Percentiles rank a stretch among this genome's conserved stretches.
phyloP scores from a whole-genome alignment of 2,113 vertebrate species.

The Cochlearius cochlearius region DNA sequence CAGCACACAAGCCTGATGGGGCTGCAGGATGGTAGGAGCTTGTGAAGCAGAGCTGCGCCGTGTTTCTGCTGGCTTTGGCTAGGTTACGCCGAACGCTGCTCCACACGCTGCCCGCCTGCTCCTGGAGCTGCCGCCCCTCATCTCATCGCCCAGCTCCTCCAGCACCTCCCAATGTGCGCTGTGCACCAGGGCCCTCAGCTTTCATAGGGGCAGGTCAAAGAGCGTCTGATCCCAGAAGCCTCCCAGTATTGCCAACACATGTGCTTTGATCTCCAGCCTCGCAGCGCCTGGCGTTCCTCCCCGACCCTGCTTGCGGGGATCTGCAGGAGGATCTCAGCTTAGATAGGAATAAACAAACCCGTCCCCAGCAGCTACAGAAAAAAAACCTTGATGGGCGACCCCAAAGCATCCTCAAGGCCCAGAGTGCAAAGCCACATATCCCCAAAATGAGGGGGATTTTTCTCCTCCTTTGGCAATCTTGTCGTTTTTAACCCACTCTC shows the following conservation, averaged over 20 bases:
- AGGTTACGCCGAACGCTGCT: neutral
- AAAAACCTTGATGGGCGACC: neutral
- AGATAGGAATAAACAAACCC: neutral
- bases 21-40: neutral
- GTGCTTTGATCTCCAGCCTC: neutral
- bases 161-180: rapidly evolving
- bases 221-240: neutral
- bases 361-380: rapidly evolving
- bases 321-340: neutral
- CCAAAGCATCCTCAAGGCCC: neutral
- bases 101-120: neutral
- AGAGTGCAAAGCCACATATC: neutral
- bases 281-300: rapidly evolving
- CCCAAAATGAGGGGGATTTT: neutral
- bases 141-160: neutral
- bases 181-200: rapidly evolving
- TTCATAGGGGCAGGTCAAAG: neutral
- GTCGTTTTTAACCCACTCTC: neutral
- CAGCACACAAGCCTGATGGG: neutral
- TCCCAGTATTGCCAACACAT: neutral
- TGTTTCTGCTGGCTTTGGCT: neutral
- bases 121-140: neutral
- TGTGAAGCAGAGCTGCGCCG: neutral
- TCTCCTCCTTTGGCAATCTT: neutral
- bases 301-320: neutral